Base-by-base conservation (phyloP, 1,140 invertebrate species). In the Acarapis woodi region DNA sequence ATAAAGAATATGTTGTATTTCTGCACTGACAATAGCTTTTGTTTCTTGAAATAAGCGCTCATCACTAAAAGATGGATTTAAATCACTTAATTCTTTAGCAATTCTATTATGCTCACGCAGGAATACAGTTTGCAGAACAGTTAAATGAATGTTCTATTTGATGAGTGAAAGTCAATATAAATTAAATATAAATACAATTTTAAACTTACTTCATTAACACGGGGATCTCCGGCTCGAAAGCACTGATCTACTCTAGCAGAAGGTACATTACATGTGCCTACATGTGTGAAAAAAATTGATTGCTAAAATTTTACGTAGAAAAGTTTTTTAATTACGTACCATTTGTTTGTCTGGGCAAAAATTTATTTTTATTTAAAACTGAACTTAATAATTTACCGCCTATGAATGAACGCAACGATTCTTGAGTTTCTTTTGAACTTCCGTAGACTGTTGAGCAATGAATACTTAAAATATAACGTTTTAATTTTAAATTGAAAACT, bases 261-360 rank as follows among this genome's bases (percentile, higher is more conserved):
- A 2, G 75, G 73, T 22, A 44, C 41, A 31, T 77, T 80, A 53
- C 79, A 87, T 12, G 25, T 28, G 25, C 25, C 25, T 14, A 9
- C 78, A 78, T 59, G 82, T 75, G 53, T 83, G 78, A 3, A 78
- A 78, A 40, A 79, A n/a, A n/a, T n/a, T n/a, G n/a, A n/a, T n/a
- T n/a, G n/a, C n/a, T n/a, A n/a, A n/a, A n/a, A n/a, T n/a, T n/a
- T n/a, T n/a, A n/a, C n/a, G n/a, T n/a, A 18, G 8, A 32, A 4
- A 16, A 4, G 5, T 4, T 4, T 31, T 15, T 31, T 31, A 6
- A 15, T 14, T 6, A 6, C 15, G 16, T 10, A 3, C 16, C 71
- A 45, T 82, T 73, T 22, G 79, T 56, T 50, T 82, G 3, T 3
- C n/a, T 12, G 3, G 41, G 41, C 18, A 42, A 25, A 31, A 40